These are phyloP conservation scores for Stomatorhinus walkeri DNA, from an alignment of 2,797 vertebrate genomes.

Conservation along the genomic window DNA sequence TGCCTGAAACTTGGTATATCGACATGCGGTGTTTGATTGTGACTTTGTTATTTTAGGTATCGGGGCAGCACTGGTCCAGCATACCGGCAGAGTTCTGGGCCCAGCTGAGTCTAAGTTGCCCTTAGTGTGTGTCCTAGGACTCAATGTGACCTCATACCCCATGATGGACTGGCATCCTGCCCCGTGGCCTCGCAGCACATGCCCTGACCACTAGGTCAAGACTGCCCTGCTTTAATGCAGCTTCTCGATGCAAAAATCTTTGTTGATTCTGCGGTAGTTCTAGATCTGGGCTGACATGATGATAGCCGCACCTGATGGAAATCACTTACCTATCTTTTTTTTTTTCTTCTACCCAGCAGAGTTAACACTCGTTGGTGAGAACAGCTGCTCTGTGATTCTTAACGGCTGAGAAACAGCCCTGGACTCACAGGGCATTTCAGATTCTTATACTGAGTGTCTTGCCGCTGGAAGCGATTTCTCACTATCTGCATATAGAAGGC, in stretches of 20 bases:
- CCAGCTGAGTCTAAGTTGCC: not conserved
- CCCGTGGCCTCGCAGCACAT: not conserved
- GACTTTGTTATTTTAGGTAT: not conserved
- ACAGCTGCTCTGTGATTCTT: not conserved
- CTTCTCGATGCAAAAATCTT: not conserved
- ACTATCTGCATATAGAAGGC: not conserved
- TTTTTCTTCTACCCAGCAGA: not conserved
- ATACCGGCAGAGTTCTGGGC: not conserved
- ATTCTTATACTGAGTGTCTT: not conserved
- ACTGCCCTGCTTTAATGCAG: not conserved
- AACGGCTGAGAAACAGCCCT: not conserved
- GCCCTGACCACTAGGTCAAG: not conserved
- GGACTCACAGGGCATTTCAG: not conserved
- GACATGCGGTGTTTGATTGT: not conserved
- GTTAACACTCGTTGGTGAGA: not conserved
- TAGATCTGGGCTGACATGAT: not conserved
- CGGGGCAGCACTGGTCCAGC: not conserved
- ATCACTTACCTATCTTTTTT: not conserved
- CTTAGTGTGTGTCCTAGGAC: not conserved
- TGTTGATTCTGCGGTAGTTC: not conserved
- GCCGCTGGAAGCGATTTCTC: not conserved
- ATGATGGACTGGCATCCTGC: not conserved
- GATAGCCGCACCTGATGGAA: not conserved
- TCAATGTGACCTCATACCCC: not conserved
- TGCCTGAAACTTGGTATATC: not conserved